Evolutionary conservation across 92 coral and sea anemone genomes (phyloP).

Genomic region (Chrysogorgia sp.): DNA sequence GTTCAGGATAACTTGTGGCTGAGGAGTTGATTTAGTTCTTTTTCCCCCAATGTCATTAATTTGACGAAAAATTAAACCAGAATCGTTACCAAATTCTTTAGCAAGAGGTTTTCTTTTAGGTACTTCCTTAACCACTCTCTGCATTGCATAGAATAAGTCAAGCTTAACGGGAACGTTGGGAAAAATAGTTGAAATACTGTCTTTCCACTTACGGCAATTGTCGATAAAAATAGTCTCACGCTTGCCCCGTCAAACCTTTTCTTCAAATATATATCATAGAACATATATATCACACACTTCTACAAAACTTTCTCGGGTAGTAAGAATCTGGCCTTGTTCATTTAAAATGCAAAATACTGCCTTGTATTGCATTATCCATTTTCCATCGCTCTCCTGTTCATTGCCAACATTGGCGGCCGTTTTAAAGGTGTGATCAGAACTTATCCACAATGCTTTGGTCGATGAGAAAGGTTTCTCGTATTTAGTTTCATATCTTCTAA

Average conservation of each 20-base stretch:
- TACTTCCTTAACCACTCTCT: slow-evolving; percentile 2
- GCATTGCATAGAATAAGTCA: slow-evolving; percentile 19
- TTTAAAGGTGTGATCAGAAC: not conserved
- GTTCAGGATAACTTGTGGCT: not conserved
- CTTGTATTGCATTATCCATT: not conserved
- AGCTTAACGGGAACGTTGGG: not conserved
- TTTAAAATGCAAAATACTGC: not conserved
- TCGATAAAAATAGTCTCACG: slow-evolving; percentile 6
- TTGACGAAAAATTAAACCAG: not conserved
- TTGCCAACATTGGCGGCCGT: too few species aligned
- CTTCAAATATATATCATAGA: too few species aligned
- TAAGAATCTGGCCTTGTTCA: not conserved
- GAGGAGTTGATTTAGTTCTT: not conserved
- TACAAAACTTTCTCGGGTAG: not conserved
- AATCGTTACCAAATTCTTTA: not conserved
- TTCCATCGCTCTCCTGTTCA: too few species aligned
- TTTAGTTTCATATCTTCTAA: not conserved
- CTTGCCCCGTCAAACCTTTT: too few species aligned
- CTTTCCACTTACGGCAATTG: slow-evolving; percentile 17
- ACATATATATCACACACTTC: not conserved
- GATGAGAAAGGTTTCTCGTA: too few species aligned
- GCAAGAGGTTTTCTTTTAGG: slow-evolving; percentile 12
- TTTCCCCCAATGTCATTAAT: not conserved
- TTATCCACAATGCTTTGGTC: not conserved
- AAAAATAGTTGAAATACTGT: not conserved